A percentile compares a stretch with the other conserved stretches of the same genome.
phyloP scores from a whole-genome alignment of 37 sponge, comb jelly and placozoan genomes.

The Theonella swinhoei region DNA sequence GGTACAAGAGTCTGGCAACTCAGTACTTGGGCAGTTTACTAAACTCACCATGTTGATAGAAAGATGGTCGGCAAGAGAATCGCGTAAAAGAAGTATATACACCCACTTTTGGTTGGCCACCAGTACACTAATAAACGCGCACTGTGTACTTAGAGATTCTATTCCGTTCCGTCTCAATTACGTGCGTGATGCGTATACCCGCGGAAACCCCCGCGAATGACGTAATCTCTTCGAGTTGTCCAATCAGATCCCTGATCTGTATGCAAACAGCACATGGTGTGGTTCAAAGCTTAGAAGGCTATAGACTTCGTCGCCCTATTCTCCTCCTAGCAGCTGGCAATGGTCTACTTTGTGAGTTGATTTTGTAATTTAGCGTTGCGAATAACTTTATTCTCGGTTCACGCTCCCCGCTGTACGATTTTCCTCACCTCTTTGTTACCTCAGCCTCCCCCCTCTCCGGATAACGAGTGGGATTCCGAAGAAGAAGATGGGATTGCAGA shows the following conservation, averaged over 20 bases:
- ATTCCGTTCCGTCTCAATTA: background rate
- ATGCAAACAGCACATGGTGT: background rate
- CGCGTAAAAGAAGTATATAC: background rate
- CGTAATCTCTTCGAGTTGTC: background rate
- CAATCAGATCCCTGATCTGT: background rate
- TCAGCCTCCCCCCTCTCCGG: conserved; percentile 47
- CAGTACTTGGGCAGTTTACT: no score
- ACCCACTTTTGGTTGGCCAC: background rate
- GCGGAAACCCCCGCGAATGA: no score
- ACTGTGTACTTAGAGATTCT: no score
- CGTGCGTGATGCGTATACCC: background rate
- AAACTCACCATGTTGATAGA: background rate
- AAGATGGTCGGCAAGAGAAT: background rate
- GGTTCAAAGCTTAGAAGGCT: background rate
- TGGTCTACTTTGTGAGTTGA: conserved; percentile 40
- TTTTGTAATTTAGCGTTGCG: no score
- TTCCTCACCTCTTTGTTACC: background rate
- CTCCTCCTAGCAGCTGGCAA: background rate
- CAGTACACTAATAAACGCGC: background rate
- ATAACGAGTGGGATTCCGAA: conserved; percentile 64
- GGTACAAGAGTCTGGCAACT: no score
- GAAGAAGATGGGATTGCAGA: conserved; percentile 82
- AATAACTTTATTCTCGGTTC: no score
- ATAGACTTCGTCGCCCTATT: background rate
- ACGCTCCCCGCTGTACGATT: no score